These are phyloP conservation scores for Sphinx pinastri DNA, from an alignment of 2,888 invertebrate species.

Conservation along the genomic window DNA sequence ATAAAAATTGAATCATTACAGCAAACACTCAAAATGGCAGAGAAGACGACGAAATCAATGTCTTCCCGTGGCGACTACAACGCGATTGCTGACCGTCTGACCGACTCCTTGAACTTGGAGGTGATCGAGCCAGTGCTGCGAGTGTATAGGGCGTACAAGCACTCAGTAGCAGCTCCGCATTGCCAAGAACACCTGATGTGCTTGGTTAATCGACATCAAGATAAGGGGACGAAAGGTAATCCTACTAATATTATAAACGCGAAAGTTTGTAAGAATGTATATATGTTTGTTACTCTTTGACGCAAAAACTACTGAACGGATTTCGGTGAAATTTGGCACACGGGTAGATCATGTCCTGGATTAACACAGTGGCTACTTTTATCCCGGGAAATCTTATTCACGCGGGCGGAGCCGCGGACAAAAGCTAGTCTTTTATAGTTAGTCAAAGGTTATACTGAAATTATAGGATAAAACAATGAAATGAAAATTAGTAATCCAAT, in stretches of 20 bases:
- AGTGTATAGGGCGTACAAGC: slow-evolving; percentile 91
- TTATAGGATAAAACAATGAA: too few relatives aligned
- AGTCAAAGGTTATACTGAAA: too few relatives aligned
- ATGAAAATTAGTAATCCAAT: too few relatives aligned
- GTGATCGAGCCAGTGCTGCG: slow-evolving; percentile 92
- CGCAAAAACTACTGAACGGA: too few relatives aligned
- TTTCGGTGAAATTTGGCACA: too few relatives aligned
- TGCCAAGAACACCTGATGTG: slow-evolving; percentile 93
- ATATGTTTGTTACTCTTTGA: too few relatives aligned
- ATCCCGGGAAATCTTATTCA: too few relatives aligned
- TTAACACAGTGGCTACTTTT: too few relatives aligned
- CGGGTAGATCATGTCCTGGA: too few relatives aligned
- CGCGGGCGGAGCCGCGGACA: too few relatives aligned
- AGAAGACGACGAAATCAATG: slow-evolving; percentile 86
- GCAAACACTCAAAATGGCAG: slow-evolving; percentile 89
- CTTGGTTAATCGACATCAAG: slow-evolving; percentile 87
- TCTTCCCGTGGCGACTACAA: slow-evolving; percentile 86
- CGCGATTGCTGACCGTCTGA: slow-evolving; percentile 89
- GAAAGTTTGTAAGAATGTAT: too few relatives aligned
- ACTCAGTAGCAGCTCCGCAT: slow-evolving; percentile 86
- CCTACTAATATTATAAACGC: too few relatives aligned
- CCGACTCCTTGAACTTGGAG: slow-evolving; percentile 92
- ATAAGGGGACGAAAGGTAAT: slow-evolving; percentile 75
- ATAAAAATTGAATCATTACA: slow-evolving; percentile 56
- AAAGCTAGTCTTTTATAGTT: slow-evolving; percentile 48